Conservation (phyloP, 2,888 invertebrate genomes). For the Dolichopus griseipennis region DNA sequence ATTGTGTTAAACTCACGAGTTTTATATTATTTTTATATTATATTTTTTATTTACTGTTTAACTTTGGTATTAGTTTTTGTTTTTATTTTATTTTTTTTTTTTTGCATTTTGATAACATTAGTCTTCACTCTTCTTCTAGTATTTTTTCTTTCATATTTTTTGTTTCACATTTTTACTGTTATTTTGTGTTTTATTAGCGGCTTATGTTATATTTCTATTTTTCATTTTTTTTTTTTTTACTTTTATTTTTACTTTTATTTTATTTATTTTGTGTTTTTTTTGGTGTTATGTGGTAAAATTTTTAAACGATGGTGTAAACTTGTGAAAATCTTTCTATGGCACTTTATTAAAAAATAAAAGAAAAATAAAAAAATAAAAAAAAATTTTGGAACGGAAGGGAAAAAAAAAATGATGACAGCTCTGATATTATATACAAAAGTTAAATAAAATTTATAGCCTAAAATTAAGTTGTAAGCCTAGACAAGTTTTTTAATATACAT, state of each 20-base stretch:
- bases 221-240: not conserved
- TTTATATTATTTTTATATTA: not conserved
- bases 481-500: not conserved
- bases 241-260: not conserved
- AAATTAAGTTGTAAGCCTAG: conserved; percentile 4
- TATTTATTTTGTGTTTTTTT: not conserved
- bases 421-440: not conserved
- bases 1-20: conserved; percentile 1
- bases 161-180: not conserved
- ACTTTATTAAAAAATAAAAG: not conserved
- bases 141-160: not conserved
- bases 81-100: too few species aligned
- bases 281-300: not conserved
- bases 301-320: not conserved
- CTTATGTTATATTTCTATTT: not conserved
- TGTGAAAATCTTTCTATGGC: not conserved
- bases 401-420: not conserved
- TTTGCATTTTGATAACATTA: not conserved
- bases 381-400: not conserved
- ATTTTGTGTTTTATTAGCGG: not conserved
- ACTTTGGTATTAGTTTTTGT: not conserved
- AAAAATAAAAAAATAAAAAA: too few species aligned
- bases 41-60: not conserved
- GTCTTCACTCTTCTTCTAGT: not conserved
- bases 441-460: conserved; percentile 6